Percentiles rank a stretch among this genome's conserved stretches.
Evolutionary conservation across 2,113 vertebrate species (phyloP).

Genomic region (Chloebia gouldiae): DNA sequence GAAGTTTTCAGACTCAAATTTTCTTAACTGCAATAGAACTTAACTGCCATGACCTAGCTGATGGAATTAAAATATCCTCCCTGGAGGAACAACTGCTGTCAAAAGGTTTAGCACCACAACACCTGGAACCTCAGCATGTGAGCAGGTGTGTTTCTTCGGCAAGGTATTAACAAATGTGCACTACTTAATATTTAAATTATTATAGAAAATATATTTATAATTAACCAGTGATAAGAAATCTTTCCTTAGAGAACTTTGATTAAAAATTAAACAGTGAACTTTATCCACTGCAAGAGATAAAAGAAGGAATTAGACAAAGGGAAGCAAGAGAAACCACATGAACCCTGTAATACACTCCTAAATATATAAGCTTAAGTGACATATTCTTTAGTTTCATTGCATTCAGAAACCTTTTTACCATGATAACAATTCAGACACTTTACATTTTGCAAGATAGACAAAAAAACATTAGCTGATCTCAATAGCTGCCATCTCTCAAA

Average conservation of each 20-base stretch:
- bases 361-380: not conserved
- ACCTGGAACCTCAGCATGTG: not conserved
- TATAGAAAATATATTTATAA: not conserved
- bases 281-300: not conserved
- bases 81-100: not conserved
- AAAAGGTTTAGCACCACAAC: not conserved
- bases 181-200: not conserved
- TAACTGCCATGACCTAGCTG: not conserved
- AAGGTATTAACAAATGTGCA: not conserved
- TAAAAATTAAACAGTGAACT: not conserved
- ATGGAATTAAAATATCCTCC: not conserved
- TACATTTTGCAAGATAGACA: not conserved
- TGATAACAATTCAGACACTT: not conserved
- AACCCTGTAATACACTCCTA: not conserved
- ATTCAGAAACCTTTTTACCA: not conserved
- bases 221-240: not conserved
- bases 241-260: not conserved
- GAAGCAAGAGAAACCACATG: not conserved
- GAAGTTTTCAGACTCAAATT: not conserved
- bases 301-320: not conserved
- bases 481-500: not conserved
- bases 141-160: not conserved
- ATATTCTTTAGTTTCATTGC: not conserved
- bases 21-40: not conserved
- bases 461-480: not conserved